A percentile compares a stretch with the other conserved stretches of the same genome.
phyloP scores from a whole-genome alignment of 2,797 vertebrate species.

The Brachyrhaphis roseni region DNA sequence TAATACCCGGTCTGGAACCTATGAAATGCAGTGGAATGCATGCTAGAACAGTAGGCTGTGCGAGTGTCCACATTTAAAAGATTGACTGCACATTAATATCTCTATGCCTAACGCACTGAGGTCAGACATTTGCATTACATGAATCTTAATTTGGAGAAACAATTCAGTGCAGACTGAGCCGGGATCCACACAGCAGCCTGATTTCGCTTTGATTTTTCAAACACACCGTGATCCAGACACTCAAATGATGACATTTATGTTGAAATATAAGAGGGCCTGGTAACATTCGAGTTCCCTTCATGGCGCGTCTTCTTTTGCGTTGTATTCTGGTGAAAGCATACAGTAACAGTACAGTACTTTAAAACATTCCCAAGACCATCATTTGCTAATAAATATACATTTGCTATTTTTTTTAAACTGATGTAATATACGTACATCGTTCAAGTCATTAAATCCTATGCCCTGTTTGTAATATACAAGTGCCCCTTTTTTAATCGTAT shows the following conservation, averaged over 20 bases:
- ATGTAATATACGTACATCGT: slow-evolving; percentile 65
- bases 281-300: slow-evolving; percentile 68
- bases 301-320: slow-evolving; percentile 41
- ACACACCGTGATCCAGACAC: slow-evolving; percentile 54
- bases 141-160: slow-evolving; percentile 71
- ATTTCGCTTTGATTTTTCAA: slow-evolving; percentile 45
- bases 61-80: slow-evolving; percentile 74
- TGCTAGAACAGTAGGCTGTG: slow-evolving; percentile 78
- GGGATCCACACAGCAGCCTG: slow-evolving; percentile 42
- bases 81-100: slow-evolving; percentile 70
- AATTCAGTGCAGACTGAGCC: slow-evolving; percentile 44
- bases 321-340: slow-evolving; percentile 58
- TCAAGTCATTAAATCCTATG: slow-evolving; percentile 61
- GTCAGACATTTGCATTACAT: slow-evolving; percentile 71
- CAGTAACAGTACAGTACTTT: slow-evolving; percentile 51
- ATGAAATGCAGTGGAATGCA: slow-evolving; percentile 78
- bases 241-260: slow-evolving; percentile 48
- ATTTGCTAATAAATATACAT: slow-evolving; percentile 66
- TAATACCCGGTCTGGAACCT: slow-evolving; percentile 65
- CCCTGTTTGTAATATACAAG: slow-evolving; percentile 61
- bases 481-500: slow-evolving; percentile 37
- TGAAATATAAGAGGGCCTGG: slow-evolving; percentile 47
- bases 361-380: slow-evolving; percentile 70
- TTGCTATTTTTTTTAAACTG: slow-evolving; percentile 45
- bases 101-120: slow-evolving; percentile 66